Base-by-base conservation (phyloP, 2,888 invertebrate species). In the Neelides folsomi region DNA sequence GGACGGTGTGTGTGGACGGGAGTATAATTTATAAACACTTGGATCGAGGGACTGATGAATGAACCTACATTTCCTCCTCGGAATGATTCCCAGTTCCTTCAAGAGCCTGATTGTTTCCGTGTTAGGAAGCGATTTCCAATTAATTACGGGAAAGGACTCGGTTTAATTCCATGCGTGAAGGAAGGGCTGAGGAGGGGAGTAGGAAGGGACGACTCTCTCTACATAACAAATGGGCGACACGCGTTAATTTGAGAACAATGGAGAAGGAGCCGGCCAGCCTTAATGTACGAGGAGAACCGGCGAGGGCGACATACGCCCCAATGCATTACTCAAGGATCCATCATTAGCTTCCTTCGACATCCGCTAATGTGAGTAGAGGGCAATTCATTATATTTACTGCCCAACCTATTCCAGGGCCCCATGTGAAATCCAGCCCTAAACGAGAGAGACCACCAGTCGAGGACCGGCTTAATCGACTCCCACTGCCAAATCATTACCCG, bases 171-270 rank as follows among this genome's bases (percentile, higher is more conserved):
- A n/a, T 27, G 27, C 27, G 27, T 27, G 27, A 27, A 27, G 27
- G 27, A 27, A 27, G 27, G 27, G 27, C 27, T 27, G 27, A 27
- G 27, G 27, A 27, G 27, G 27, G 27, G 27, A 27, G 27, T 27
- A 27, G 27, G 27, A 27, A 27, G 27, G 27, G 27, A 27, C 27
- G 3, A 27, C 27, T 27, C 27, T 36, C 40, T 40, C 18, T 12
- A 4, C 38, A 39, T 58, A 58, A 60, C 58, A 62, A 62, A 62
- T 62, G 59, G 56, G 62, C 59, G 56, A 57, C 62, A 62, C 59
- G 59, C 62, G 59, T 62, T 62, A 59, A 62, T 62, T 60, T 49
- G 62, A 53, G 58, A 60, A 62, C 62, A 62, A 62, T 62, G 50
- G 54, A 27, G 4, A 27, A 27, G 27, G 27, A 27, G 27, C 27